Percentiles rank a stretch among this genome's conserved stretches.
These are phyloP conservation scores for Idaea aversata DNA, from an alignment of 2,888 invertebrate genomes.

Conservation along the genomic window DNA sequence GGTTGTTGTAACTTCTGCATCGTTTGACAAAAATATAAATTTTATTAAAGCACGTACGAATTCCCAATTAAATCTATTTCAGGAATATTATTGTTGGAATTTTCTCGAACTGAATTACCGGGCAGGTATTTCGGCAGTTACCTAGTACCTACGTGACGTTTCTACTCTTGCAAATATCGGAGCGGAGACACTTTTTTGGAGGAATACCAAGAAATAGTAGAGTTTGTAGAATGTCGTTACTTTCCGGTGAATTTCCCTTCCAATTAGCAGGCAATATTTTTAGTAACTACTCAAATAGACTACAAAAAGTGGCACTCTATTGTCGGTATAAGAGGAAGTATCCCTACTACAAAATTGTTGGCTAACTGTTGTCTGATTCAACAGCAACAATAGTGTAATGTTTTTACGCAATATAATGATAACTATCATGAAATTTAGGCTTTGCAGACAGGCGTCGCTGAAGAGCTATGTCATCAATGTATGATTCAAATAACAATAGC, in stretches of 20 bases:
- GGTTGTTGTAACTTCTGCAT: background rate
- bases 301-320: background rate
- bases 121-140: background rate
- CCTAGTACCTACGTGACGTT: background rate
- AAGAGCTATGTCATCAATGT: slow-evolving; percentile 21
- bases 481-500: slow-evolving; percentile 43
- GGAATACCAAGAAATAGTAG: slow-evolving; percentile 19
- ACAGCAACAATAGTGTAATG: slow-evolving; percentile 13
- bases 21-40: background rate
- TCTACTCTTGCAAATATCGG: background rate
- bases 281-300: slow-evolving; percentile 3
- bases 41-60: background rate
- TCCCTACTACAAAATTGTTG: background rate
- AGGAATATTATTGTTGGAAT: background rate
- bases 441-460: slow-evolving; percentile 19
- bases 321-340: background rate
- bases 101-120: background rate
- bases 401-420: slow-evolving; percentile 20
- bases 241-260: slow-evolving; percentile 11
- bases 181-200: slow-evolving; percentile 17
- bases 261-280: slow-evolving; percentile 5
- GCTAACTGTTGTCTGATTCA: background rate
- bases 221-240: slow-evolving; percentile 9
- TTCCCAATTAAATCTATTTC: background rate
- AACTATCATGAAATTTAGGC: slow-evolving; percentile 14